Evolutionary conservation across 2,113 vertebrate genomes (phyloP), one percentile per base, ranked within the genome.

Genomic region (Orcinus orca): DNA sequence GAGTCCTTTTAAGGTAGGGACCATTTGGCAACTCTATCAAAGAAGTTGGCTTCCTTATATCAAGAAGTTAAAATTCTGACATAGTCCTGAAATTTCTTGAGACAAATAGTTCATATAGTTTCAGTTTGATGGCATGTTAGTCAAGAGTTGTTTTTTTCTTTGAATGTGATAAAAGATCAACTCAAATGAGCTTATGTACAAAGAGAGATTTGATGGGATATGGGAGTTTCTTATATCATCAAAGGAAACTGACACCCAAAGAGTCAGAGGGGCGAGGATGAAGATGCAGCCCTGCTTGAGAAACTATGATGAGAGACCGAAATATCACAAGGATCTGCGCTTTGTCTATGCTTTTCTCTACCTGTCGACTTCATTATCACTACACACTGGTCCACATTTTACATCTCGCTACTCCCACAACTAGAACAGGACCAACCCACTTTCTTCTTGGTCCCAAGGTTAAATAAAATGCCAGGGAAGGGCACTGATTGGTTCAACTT

Each of bases 1-100:
- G 93, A 77, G 63, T 25, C 93, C 96, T 97, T 98, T 97, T 90
- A 97, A 97, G 93, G 92, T 74, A 93, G 67, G 31, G 55, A 86
- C 50, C 83, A 65, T 62, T 97, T 94, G 95, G 90, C 83, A 93
- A 47, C 29, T 93, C 67, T 71, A 10, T 94, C 86, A 86, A 82
- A 95, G 96, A 89, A 63, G 33, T 5, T 93, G 86, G 36, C 89
- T 73, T 95, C 77, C 65, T 97, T 92, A 47, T 70, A 97, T 93
- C 81, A 96, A 47, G 92, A 97, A 93, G 55, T 84, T 86, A 63
- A 83, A 86, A 80, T 95, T 88, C 83, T 93, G 82, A 82, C 68
- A 88, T 0, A 83, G 93, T 47, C 88, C 88, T 80, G 86, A 96
- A 74, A 87, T 89, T 86, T 88, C 91, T 94, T 44, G 55, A 97